phyloP scores from a whole-genome alignment of 2,888 invertebrate genomes.

The Athalia circularis region DNA sequence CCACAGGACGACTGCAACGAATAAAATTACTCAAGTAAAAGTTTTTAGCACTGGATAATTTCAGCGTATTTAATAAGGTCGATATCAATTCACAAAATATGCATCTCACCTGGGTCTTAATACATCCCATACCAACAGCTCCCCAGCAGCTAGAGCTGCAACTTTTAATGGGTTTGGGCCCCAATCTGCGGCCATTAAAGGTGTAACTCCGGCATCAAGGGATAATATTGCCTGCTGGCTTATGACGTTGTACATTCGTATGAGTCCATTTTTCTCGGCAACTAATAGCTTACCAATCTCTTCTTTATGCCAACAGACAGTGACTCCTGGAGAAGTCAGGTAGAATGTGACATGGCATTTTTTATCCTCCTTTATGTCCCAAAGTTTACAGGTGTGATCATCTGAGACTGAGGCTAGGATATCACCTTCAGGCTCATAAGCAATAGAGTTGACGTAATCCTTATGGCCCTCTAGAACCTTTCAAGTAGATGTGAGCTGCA shows the following conservation, averaged over 20 bases:
- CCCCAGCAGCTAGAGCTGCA: slow-evolving; percentile 80
- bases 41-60: too few relatives aligned
- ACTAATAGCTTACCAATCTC: slow-evolving; percentile 84
- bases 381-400: slow-evolving; percentile 84
- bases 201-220: slow-evolving; percentile 78
- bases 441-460: slow-evolving; percentile 82
- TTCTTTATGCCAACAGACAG: slow-evolving; percentile 82
- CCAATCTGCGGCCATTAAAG: slow-evolving; percentile 84
- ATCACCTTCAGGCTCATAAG: slow-evolving; percentile 83
- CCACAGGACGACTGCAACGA: slow-evolving; percentile 77
- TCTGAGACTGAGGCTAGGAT: slow-evolving; percentile 85
- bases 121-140: slow-evolving; percentile 82
- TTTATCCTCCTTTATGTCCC: slow-evolving; percentile 77
- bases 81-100: background rate
- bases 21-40: slow-evolving; percentile 31
- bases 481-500: slow-evolving; percentile 47
- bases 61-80: too few relatives aligned
- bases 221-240: slow-evolving; percentile 82
- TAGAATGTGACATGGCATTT: slow-evolving; percentile 78
- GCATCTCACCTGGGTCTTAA: slow-evolving; percentile 78
- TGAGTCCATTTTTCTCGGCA: slow-evolving; percentile 84
- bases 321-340: slow-evolving; percentile 81
- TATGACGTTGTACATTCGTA: slow-evolving; percentile 83
- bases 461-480: slow-evolving; percentile 80
- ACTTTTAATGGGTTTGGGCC: slow-evolving; percentile 79